phyloP scores from a whole-genome alignment of 2,113 vertebrate species.

The Macquaria australasica region DNA sequence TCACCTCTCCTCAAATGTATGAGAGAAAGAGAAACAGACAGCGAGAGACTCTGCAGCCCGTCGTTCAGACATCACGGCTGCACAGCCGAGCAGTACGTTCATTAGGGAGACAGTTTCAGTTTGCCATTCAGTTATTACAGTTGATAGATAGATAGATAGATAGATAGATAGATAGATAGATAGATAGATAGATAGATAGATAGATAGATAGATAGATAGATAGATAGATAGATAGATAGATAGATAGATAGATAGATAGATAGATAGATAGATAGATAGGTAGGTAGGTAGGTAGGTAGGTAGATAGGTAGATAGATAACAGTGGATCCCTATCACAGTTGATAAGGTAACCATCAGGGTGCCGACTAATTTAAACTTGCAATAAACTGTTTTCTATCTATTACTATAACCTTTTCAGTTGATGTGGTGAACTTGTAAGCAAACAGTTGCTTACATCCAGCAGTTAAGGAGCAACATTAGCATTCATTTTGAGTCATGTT shows the following conservation, averaged over 20 bases:
- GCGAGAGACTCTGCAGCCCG: conserved; percentile 8
- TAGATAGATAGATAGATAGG: too few species aligned
- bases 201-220: too few species aligned
- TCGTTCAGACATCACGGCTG: not conserved
- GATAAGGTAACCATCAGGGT: not conserved
- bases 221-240: too few species aligned
- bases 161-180: too few species aligned
- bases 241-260: too few species aligned
- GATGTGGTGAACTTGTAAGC: not conserved
- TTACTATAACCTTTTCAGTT: not conserved
- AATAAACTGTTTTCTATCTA: not conserved
- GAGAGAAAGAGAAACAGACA: conserved; percentile 19
- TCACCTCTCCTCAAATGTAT: conserved; percentile 1
- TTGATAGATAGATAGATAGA: not conserved
- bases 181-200: too few species aligned
- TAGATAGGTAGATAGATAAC: too few species aligned
- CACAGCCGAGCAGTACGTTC: not conserved
- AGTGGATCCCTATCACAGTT: not conserved
- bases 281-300: too few species aligned
- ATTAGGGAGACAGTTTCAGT: not conserved
- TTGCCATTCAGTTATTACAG: conserved; percentile 2
- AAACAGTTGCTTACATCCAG: not conserved
- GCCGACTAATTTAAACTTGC: not conserved
- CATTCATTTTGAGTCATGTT: not conserved
- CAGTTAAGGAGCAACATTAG: not conserved